Conservation (phyloP, 2,888 invertebrate genomes). For the Miltochrista miniata region DNA sequence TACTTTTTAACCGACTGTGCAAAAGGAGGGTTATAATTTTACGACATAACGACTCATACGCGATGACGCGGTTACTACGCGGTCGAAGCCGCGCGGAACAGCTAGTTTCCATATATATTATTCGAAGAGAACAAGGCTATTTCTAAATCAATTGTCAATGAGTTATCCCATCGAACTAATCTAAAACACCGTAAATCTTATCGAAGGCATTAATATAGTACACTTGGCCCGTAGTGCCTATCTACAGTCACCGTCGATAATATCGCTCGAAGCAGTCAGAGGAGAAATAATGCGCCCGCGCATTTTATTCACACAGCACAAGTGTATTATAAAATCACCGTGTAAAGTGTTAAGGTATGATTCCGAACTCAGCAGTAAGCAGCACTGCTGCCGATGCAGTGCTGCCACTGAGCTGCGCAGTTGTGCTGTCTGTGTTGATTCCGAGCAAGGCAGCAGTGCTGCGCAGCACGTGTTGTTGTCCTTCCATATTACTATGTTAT, state of each 20-base stretch:
- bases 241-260: conserved; percentile 48
- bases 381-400: no score
- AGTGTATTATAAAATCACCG: conserved; percentile 15
- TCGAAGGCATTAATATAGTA: conserved; percentile 34
- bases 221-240: conserved; percentile 29
- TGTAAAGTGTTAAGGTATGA: conserved; percentile 1
- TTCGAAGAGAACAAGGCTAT: background rate
- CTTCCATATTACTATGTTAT: no score
- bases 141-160: conserved; percentile 34
- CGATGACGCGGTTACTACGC: no score
- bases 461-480: no score
- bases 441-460: no score
- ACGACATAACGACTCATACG: no score
- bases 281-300: conserved; percentile 47
- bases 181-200: conserved; percentile 36
- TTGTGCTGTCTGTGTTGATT: no score
- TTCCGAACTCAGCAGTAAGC: no score
- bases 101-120: background rate
- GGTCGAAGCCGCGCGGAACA: no score
- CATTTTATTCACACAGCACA: conserved; percentile 8
- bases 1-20: no score
- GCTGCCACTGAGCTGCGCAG: no score
- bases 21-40: no score
- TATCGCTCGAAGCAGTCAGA: conserved; percentile 51
- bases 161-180: conserved; percentile 39